Percentiles rank a stretch among this genome's conserved stretches.
Conservation (phyloP, 1,140 invertebrate genomes). For the Anagrus nilaparvatae region DNA sequence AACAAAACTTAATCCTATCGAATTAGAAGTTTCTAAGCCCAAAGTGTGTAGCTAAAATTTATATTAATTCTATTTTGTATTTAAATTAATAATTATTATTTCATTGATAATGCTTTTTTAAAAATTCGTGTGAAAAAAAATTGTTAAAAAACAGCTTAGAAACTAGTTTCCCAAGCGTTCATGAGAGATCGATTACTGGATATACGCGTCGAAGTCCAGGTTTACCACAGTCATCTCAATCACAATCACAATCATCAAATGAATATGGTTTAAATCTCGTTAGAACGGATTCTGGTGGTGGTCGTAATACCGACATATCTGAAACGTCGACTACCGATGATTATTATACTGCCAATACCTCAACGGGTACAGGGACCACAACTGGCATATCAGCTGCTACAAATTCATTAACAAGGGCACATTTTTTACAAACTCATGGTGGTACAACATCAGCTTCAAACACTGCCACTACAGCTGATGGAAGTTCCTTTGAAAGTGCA, state of each 20-base stretch:
- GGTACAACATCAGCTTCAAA: conserved; percentile 40
- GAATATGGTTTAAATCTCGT: conserved; percentile 41
- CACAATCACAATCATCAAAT: conserved; percentile 39
- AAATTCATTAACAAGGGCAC: conserved; percentile 34
- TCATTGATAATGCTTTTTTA: no score
- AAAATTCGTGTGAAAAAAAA: no score
- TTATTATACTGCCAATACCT: conserved; percentile 79
- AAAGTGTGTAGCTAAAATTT: no score
- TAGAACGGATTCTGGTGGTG: conserved; percentile 61
- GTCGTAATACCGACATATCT: conserved; percentile 66
- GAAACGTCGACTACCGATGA: conserved; percentile 81
- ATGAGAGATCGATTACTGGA: conserved; percentile 31
- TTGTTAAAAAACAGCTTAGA: conserved; percentile 24
- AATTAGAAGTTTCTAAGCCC: no score
- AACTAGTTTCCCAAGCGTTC: conserved; percentile 18
- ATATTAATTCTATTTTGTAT: no score
- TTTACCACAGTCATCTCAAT: conserved; percentile 30
- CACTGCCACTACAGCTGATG: conserved; percentile 50
- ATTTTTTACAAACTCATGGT: conserved; percentile 31
- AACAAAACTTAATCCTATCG: no score
- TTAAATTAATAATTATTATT: no score
- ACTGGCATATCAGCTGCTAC: conserved; percentile 38
- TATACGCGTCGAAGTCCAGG: conserved; percentile 33
- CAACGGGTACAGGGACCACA: conserved; percentile 53
- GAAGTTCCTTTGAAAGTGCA: conserved; percentile 71